phyloP scores from a whole-genome alignment of 1,140 invertebrate species.

The Drosophila dunni region DNA sequence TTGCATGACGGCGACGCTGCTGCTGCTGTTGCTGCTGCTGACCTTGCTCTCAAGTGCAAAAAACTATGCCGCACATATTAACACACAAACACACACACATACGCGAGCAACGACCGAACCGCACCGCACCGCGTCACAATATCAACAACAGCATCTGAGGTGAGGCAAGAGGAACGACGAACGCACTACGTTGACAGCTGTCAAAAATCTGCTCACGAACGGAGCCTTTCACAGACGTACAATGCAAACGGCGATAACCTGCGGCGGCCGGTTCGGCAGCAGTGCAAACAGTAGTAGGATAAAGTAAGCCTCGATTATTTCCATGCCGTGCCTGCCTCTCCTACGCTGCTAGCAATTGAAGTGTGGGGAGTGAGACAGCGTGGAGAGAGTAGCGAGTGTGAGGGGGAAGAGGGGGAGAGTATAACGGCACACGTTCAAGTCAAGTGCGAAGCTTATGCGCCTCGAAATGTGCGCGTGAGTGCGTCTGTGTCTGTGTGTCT shows the following conservation, averaged over 20 bases:
- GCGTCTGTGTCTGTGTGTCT: conserved; percentile 34
- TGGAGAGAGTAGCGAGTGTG: not conserved
- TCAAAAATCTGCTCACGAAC: conserved; percentile 56
- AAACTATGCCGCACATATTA: conserved; percentile 65
- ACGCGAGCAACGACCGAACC: conserved; percentile 42
- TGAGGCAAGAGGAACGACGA: not conserved
- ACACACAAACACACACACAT: conserved; percentile 11
- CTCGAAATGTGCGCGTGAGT: conserved; percentile 61
- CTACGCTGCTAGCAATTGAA: not conserved
- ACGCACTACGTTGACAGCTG: conserved; percentile 64
- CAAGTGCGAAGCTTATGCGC: conserved; percentile 74
- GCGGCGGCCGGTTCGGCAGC: conserved; percentile 46
- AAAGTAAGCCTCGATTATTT: conserved; percentile 60
- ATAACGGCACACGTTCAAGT: conserved; percentile 52
- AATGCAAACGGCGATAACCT: conserved; percentile 51
- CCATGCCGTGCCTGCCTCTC: conserved; percentile 31
- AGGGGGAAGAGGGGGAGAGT: not conserved
- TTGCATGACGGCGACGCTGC: conserved; percentile 58
- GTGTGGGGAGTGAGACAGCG: not conserved
- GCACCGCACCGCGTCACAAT: conserved; percentile 14
- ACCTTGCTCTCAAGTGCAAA: conserved; percentile 71
- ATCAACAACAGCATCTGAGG: conserved; percentile 19
- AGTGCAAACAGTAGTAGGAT: conserved; percentile 36
- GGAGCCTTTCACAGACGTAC: conserved; percentile 47
- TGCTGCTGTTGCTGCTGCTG: conserved; percentile 69